Conservation (phyloP, 2,797 vertebrate genomes). For the Amblyopsis hoosieri region DNA sequence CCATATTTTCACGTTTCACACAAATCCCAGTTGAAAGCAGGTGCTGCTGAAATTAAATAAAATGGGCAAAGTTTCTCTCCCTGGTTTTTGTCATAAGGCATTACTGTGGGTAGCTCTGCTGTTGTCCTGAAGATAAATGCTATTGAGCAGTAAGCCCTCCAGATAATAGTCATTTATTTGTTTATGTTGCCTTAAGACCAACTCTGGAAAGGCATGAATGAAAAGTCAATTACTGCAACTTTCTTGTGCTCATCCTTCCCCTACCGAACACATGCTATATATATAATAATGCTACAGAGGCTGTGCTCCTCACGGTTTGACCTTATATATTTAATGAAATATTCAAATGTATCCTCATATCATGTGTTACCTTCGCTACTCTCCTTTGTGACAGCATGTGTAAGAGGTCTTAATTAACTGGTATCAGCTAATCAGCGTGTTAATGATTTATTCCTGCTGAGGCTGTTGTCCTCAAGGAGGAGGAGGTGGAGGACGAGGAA, state of each 20-base stretch:
- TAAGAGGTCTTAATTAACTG: slow-evolving; percentile 83
- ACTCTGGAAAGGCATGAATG: slow-evolving; percentile 23
- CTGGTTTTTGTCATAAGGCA: slow-evolving; percentile 16
- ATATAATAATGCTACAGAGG: background rate
- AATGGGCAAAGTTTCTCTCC: slow-evolving; percentile 23
- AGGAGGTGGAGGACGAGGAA: slow-evolving; percentile 56
- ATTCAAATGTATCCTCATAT: background rate
- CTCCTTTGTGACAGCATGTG: slow-evolving; percentile 79
- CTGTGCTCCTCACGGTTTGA: background rate
- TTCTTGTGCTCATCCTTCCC: background rate
- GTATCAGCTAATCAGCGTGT: slow-evolving; percentile 67
- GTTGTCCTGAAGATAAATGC: slow-evolving; percentile 21
- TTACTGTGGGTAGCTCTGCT: slow-evolving; percentile 2
- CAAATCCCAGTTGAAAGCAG: slow-evolving; percentile 4
- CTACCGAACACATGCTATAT: background rate
- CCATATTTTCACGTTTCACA: slow-evolving; percentile 13
- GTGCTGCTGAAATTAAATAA: slow-evolving; percentile 7
- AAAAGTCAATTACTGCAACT: slow-evolving; percentile 18
- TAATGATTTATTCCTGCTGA: slow-evolving; percentile 78
- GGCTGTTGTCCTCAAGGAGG: slow-evolving; percentile 23
- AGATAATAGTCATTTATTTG: slow-evolving; percentile 25
- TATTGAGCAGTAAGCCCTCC: slow-evolving; percentile 11
- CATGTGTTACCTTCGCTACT: background rate
- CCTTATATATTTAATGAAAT: background rate
- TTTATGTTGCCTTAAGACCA: slow-evolving; percentile 2